phyloP scores from a whole-genome alignment of 2,113 vertebrate genomes.

The Lagenorhynchus albirostris region DNA sequence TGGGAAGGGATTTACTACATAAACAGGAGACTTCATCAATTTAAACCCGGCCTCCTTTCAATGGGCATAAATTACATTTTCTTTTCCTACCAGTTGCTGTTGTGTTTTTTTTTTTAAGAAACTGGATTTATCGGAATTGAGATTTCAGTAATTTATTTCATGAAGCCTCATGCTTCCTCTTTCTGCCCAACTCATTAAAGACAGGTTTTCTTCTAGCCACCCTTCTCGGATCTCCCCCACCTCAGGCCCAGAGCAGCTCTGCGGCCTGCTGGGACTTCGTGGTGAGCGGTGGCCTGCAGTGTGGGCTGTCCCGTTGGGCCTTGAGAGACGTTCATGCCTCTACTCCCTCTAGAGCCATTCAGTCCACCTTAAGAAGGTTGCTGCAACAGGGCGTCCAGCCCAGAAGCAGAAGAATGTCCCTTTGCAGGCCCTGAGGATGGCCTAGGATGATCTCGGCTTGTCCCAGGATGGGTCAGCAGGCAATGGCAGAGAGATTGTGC shows the following conservation, averaged over 20 bases:
- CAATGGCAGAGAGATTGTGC: background rate
- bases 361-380: background rate
- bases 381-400: background rate
- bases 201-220: background rate
- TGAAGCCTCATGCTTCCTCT: conserved; percentile 45
- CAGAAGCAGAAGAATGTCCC: background rate
- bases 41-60: conserved; percentile 78
- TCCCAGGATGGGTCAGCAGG: background rate
- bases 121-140: conserved; percentile 76
- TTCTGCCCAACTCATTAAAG: conserved; percentile 56
- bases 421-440: background rate
- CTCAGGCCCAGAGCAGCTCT: background rate
- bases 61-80: conserved; percentile 78
- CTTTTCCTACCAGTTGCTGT: conserved; percentile 74
- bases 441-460: background rate
- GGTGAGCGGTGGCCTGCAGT: background rate
- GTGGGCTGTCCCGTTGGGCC: fast-evolving
- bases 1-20: conserved; percentile 79
- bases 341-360: background rate
- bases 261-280: background rate
- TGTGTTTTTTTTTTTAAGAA: conserved; percentile 40
- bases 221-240: background rate
- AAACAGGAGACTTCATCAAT: conserved; percentile 79
- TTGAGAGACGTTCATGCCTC: background rate
- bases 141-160: conserved; percentile 74